phyloP scores from a whole-genome alignment of 2,888 invertebrate genomes.

The Pedicia rivosa region DNA sequence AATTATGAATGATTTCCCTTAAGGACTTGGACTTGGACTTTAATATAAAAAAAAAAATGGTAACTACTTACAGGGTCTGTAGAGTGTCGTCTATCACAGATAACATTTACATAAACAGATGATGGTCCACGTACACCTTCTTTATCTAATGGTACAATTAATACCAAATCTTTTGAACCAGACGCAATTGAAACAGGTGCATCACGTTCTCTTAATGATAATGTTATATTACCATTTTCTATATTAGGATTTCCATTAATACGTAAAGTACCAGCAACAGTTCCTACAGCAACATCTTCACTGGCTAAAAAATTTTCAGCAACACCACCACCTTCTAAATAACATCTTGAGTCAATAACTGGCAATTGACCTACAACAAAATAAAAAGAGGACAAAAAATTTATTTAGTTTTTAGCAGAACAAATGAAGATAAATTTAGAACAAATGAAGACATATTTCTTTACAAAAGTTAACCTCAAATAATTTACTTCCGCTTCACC shows the following conservation, averaged over 20 bases:
- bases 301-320: constrained; percentile 83
- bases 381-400: too few relatives aligned
- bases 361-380: constrained; percentile 1
- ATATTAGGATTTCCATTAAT: constrained; percentile 67
- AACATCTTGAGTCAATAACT: constrained; percentile 72
- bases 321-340: constrained; percentile 77
- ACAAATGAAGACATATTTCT: too few relatives aligned
- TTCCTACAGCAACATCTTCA: constrained; percentile 68
- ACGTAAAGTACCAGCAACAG: constrained; percentile 58
- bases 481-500: too few relatives aligned
- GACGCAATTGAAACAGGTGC: constrained; percentile 63
- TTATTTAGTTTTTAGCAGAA: too few relatives aligned
- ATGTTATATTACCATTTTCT: constrained; percentile 55
- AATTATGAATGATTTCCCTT: too few relatives aligned
- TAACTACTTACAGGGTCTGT: constrained; percentile 60
- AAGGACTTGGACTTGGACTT: too few relatives aligned
- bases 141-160: constrained; percentile 64
- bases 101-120: constrained; percentile 71
- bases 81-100: constrained; percentile 65
- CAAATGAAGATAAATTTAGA: too few relatives aligned
- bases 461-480: too few relatives aligned
- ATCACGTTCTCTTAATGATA: constrained; percentile 61
- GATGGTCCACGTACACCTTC: constrained; percentile 71
- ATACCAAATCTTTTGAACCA: constrained; percentile 64
- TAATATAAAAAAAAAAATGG: too few relatives aligned